Conservation (phyloP, 2,888 invertebrate genomes). For the Parochlus steinenii region DNA sequence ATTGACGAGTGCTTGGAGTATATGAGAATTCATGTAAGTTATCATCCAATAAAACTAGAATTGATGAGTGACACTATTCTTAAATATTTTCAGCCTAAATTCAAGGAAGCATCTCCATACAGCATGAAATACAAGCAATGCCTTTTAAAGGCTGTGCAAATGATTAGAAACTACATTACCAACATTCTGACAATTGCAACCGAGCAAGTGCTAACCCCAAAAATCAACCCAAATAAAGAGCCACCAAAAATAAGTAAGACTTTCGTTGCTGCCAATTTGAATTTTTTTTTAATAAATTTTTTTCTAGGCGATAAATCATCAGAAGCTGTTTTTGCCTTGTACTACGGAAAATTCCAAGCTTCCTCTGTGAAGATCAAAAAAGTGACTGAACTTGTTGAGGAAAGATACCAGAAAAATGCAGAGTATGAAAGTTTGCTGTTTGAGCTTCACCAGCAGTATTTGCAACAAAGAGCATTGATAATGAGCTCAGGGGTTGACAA, state of each 20-base stretch:
- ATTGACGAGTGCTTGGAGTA: slow-evolving; percentile 79
- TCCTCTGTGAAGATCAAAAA: slow-evolving; percentile 72
- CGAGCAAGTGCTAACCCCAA: slow-evolving; percentile 42
- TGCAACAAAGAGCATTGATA: slow-evolving; percentile 49
- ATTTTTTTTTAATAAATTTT: too few species aligned
- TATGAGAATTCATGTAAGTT: slow-evolving; percentile 59
- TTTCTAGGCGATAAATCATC: slow-evolving; percentile 23
- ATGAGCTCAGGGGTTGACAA: slow-evolving; percentile 52
- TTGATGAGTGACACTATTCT: slow-evolving; percentile 13
- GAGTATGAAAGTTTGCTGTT: slow-evolving; percentile 56
- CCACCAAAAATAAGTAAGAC: slow-evolving; percentile 10
- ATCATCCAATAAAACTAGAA: slow-evolving; percentile 3
- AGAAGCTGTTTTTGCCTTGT: slow-evolving; percentile 63
- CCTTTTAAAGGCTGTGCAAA: slow-evolving; percentile 57
- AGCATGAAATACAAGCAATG: slow-evolving; percentile 73
- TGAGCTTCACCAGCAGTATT: slow-evolving; percentile 74
- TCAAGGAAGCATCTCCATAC: slow-evolving; percentile 72
- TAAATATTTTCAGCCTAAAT: slow-evolving; percentile 42
- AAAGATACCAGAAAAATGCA: slow-evolving; percentile 48
- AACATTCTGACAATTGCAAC: slow-evolving; percentile 63
- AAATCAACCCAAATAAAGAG: slow-evolving; percentile 19
- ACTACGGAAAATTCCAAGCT: slow-evolving; percentile 90
- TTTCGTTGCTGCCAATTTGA: too few species aligned
- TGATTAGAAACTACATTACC: slow-evolving; percentile 64
- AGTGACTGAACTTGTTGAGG: slow-evolving; percentile 69